phyloP scores from a whole-genome alignment of 1,140 invertebrate species.

The Bombus soroeensis region DNA sequence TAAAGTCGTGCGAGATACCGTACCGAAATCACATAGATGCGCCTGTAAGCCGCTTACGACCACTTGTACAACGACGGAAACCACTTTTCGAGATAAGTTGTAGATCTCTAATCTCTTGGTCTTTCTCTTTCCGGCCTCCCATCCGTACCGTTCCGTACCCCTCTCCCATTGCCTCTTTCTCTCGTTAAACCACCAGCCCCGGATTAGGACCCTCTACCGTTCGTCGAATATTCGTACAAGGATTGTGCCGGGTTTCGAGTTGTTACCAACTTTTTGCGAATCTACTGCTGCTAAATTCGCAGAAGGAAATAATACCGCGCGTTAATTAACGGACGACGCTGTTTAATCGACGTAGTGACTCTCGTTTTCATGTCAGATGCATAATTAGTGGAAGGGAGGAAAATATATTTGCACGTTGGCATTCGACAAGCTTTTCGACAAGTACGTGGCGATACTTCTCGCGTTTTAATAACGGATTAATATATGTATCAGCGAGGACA shows the following conservation, averaged over 20 bases:
- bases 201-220: slow-evolving; percentile 48
- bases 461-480: slow-evolving; percentile 22
- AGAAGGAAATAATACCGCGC: not conserved
- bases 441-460: slow-evolving; percentile 9
- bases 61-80: slow-evolving; percentile 51
- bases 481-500: not conserved
- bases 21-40: slow-evolving; percentile 46
- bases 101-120: slow-evolving; percentile 59
- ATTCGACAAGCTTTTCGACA: not conserved
- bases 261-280: not conserved
- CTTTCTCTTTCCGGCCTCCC: not conserved
- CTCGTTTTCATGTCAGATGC: not conserved
- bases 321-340: not conserved
- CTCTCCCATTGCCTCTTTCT: not conserved
- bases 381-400: not conserved
- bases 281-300: not conserved
- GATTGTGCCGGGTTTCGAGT: not conserved
- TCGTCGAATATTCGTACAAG: slow-evolving; percentile 30
- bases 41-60: slow-evolving; percentile 48
- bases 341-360: not conserved
- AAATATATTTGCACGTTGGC: not conserved
- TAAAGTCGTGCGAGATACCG: slow-evolving; percentile 39
- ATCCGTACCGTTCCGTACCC: not conserved
- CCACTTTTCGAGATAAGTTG: slow-evolving; percentile 65
- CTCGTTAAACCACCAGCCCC: slow-evolving; percentile 15